Percentiles rank a stretch among this genome's conserved stretches.
These are phyloP conservation scores for Pachyramphus minor DNA, from an alignment of 2,113 vertebrate species.

Conservation along the genomic window DNA sequence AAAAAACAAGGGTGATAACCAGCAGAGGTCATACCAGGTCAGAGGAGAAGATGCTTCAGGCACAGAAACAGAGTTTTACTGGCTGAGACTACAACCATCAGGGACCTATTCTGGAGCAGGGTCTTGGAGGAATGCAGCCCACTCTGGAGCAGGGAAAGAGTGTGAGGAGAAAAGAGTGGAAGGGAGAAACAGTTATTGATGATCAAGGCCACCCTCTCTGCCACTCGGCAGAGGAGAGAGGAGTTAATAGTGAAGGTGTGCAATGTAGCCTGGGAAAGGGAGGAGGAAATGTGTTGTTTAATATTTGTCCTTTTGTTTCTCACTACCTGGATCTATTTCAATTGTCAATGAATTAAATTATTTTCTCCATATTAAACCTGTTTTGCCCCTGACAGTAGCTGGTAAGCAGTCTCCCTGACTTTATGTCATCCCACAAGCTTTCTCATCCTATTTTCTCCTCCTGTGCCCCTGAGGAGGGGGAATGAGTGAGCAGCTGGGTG, in stretches of 20 bases:
- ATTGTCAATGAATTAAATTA: not conserved
- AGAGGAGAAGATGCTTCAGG: not conserved
- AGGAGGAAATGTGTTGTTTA: not conserved
- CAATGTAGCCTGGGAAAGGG: not conserved
- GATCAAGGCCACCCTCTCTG: not conserved
- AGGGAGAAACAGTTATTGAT: not conserved
- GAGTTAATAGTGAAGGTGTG: not conserved
- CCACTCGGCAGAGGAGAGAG: not conserved
- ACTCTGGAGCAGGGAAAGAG: not conserved
- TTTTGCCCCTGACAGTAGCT: not conserved
- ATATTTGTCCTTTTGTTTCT: not conserved
- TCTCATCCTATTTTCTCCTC: not conserved
- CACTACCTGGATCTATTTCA: not conserved
- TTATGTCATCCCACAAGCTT: not conserved
- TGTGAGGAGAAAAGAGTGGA: not conserved
- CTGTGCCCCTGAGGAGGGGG: not conserved
- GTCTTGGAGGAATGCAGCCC: not conserved
- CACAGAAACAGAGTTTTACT: not conserved
- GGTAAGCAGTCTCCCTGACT: not conserved
- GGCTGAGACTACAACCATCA: not conserved
- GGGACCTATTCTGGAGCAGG: not conserved
- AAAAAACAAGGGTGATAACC: not conserved
- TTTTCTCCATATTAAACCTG: not conserved
- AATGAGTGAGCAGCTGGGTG: not conserved
- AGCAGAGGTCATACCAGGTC: not conserved